Conservation (phyloP, 2,113 vertebrate genomes). For the Tinamus guttatus region DNA sequence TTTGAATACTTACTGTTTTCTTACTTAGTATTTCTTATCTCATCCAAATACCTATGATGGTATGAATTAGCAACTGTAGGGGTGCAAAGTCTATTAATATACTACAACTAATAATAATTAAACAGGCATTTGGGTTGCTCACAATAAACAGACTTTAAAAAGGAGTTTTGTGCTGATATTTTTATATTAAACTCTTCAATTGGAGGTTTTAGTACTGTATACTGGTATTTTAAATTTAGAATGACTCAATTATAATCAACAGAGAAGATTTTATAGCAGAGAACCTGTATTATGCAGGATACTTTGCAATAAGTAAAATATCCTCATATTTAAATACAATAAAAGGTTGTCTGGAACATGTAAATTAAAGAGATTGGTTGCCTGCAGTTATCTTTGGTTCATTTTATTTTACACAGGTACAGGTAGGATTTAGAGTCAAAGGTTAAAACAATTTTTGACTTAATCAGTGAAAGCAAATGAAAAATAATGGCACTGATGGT, state of each 20-base stretch:
- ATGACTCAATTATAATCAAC: slow-evolving; percentile 40
- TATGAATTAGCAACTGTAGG: slow-evolving; percentile 76
- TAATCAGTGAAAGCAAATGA: not conserved
- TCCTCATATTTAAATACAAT: slow-evolving; percentile 64
- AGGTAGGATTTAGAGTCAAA: slow-evolving; percentile 39
- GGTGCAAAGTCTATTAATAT: slow-evolving; percentile 77
- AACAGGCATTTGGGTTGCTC: slow-evolving; percentile 77
- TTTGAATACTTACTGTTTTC: slow-evolving; percentile 84
- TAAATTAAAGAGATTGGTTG: slow-evolving; percentile 42
- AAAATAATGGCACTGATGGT: not conserved
- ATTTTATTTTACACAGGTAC: slow-evolving; percentile 44
- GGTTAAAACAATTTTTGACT: slow-evolving; percentile 1
- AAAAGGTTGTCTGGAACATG: slow-evolving; percentile 49
- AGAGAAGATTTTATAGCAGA: slow-evolving; percentile 70
- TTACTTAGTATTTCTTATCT: slow-evolving; percentile 83
- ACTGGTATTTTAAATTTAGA: slow-evolving; percentile 74
- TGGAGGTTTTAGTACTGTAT: slow-evolving; percentile 78
- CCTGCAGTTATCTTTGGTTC: slow-evolving; percentile 40
- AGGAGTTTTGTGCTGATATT: slow-evolving; percentile 83
- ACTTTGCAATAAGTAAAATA: slow-evolving; percentile 78
- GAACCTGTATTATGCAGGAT: slow-evolving; percentile 63
- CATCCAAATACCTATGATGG: slow-evolving; percentile 73
- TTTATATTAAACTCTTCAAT: slow-evolving; percentile 80
- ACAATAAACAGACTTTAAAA: slow-evolving; percentile 83
- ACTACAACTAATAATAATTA: slow-evolving; percentile 70